phyloP scores from a whole-genome alignment of 2,113 vertebrate genomes.

The Tragelaphus imberbis region DNA sequence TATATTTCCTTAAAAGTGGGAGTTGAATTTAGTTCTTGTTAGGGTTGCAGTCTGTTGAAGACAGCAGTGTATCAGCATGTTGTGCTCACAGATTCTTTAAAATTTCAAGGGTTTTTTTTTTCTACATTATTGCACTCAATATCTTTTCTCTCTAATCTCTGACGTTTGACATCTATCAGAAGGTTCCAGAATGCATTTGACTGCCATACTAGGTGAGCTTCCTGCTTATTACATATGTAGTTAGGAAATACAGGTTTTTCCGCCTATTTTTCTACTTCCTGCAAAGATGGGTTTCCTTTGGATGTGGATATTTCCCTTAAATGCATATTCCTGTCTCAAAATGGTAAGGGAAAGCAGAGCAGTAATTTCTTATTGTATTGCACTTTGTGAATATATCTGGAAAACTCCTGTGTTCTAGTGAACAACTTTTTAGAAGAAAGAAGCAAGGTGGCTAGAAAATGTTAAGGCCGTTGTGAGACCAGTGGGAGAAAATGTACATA shows the following conservation, averaged over 20 bases:
- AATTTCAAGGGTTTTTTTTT: neutral
- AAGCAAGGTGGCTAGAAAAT: neutral
- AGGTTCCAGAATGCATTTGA: neutral
- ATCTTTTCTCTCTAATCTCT: neutral
- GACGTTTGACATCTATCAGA: neutral
- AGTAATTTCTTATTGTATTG: neutral
- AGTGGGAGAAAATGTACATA: neutral
- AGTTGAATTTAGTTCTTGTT: neutral
- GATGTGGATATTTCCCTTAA: neutral
- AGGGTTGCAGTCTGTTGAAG: neutral
- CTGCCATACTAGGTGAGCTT: neutral
- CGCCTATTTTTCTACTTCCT: constrained; percentile 27
- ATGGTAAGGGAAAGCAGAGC: neutral
- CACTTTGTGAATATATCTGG: neutral
- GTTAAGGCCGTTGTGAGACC: neutral
- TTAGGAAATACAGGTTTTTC: constrained; percentile 5
- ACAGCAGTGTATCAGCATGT: neutral
- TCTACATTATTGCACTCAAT: neutral
- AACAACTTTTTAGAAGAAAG: neutral
- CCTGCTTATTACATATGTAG: neutral
- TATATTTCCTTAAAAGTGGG: neutral
- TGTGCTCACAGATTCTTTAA: neutral
- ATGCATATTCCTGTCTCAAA: neutral
- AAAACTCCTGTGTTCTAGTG: neutral
- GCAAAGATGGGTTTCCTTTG: neutral